Evolutionary conservation across 2,888 invertebrate species (phyloP), one percentile per base, ranked within the genome.

Genomic region (Geotrupes spiniger): DNA sequence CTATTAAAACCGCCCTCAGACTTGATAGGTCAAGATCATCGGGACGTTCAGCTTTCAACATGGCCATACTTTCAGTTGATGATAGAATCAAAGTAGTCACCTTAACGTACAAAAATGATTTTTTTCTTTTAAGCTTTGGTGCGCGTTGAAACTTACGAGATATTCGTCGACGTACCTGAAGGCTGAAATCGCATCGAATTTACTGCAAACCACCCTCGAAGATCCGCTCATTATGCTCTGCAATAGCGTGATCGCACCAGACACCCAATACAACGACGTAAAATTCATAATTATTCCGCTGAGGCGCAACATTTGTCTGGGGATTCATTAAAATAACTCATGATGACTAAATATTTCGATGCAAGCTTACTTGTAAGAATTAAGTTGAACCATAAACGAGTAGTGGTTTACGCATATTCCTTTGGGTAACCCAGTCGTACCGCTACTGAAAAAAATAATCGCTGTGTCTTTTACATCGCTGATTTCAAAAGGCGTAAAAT

Each of bases 361-460:
- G n/a, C n/a, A n/a, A n/a, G n/a, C n/a, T n/a, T 21, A 21, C 21
- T 6, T 6, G 21, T 21, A 3, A 21, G 21, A 21, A 3, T 21
- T 6, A 3, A 21, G 21, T 21, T 21, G 21, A 21, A 21, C 21
- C 21, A 21, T 6, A 21, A 6, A 6, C 6, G 21, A 21, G 1
- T 33, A 51, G 36, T 63, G 62, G 41, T 49, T 59, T 8, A 57
- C 31, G 29, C 58, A 58, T 9, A 63, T 58, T 10, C 58, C 63
- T 51, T 62, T 63, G 1, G 63, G 55, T 6, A 54, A 29, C 1
- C 62, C 62, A n/a, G 61, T 59, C 2, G 62, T 58, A 11, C 62
- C 63, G 40, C 63, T 63, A 41, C 60, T 63, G 33, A 61, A 61
- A n/a, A 57, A 21, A 36, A 62, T 55, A 4, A 60, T 6, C 8